These are phyloP conservation scores for Leucoraja erinaceus DNA, from an alignment of 2,113 vertebrate genomes.

Conservation along the genomic window DNA sequence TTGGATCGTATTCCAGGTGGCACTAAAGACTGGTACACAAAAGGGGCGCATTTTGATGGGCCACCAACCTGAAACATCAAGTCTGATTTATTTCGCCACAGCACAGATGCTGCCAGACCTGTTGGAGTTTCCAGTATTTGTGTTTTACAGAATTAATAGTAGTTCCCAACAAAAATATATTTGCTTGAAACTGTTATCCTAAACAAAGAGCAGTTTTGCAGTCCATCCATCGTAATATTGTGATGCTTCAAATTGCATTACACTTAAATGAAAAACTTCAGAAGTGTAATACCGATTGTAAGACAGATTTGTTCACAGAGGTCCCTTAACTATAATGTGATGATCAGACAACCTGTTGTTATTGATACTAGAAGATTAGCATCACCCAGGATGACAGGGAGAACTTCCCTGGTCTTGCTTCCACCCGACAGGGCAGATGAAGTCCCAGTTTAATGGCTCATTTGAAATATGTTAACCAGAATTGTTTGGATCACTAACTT, in stretches of 20 bases:
- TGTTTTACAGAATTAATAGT: not conserved
- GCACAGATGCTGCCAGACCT: too few relatives aligned
- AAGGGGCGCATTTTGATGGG: too few relatives aligned
- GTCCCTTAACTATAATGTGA: not conserved
- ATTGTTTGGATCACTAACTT: not conserved
- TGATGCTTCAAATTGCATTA: not conserved
- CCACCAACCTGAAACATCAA: too few relatives aligned
- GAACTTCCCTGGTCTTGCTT: not conserved
- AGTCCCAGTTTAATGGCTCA: not conserved
- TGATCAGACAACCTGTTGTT: not conserved
- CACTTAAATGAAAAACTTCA: not conserved
- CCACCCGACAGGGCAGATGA: not conserved
- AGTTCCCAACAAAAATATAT: not conserved
- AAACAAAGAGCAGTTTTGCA: not conserved
- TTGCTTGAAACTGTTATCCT: too few relatives aligned
- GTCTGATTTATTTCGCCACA: too few relatives aligned
- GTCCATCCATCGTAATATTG: not conserved
- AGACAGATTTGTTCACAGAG: not conserved
- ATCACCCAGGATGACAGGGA: too few relatives aligned
- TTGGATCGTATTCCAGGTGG: not conserved
- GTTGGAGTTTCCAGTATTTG: too few relatives aligned
- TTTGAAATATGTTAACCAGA: not conserved
- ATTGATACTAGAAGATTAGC: not conserved
- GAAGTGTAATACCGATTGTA: not conserved
- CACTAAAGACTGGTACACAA: not conserved